Conservation (phyloP, 1,140 invertebrate species). For the Hyles vespertilio region DNA sequence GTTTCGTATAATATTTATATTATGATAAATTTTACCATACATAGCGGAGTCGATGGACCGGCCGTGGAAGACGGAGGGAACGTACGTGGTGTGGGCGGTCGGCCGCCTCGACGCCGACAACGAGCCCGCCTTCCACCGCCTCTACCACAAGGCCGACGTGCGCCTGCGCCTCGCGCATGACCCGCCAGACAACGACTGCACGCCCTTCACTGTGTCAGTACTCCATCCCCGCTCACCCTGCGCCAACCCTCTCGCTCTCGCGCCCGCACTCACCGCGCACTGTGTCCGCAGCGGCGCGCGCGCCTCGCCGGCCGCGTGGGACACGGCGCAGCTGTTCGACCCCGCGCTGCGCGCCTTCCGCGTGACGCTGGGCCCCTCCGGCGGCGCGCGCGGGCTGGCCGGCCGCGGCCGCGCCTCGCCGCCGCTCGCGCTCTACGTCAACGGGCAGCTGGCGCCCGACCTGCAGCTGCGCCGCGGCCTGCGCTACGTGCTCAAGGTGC, state of each 20-base stretch:
- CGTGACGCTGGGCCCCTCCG: conserved; percentile 42
- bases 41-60: conserved; percentile 83
- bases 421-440: conserved; percentile 87
- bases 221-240: not conserved
- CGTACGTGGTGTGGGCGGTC: conserved; percentile 90
- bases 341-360: conserved; percentile 83
- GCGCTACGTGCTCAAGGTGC: conserved; percentile 88
- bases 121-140: conserved; percentile 89
- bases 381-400: conserved; percentile 38
- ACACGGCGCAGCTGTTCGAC: conserved; percentile 86
- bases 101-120: conserved; percentile 86
- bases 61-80: conserved; percentile 81
- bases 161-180: conserved; percentile 81
- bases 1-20: no score
- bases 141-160: conserved; percentile 84
- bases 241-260: not conserved
- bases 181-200: conserved; percentile 81
- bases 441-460: conserved; percentile 91
- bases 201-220: conserved; percentile 79
- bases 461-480: conserved; percentile 90
- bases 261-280: not conserved
- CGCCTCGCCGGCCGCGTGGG: conserved; percentile 76
- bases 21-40: no score
- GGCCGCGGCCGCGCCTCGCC: conserved; percentile 71
- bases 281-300: conserved; percentile 17